Evolutionary conservation across 2,888 invertebrate genomes (phyloP).

Genomic region (Torymus auratus): DNA sequence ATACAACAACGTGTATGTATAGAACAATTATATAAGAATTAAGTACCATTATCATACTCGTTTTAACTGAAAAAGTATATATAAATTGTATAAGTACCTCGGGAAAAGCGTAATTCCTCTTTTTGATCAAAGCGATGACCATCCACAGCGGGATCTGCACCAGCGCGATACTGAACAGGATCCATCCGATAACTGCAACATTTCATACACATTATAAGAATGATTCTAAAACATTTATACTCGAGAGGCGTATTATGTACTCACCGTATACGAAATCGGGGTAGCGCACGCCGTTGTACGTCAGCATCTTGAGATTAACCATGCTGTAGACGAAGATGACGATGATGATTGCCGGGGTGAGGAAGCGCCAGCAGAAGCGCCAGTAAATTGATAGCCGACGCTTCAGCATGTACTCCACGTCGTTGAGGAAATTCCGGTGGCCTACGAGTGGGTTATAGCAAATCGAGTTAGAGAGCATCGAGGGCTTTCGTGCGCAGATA

Average conservation of each 20-base stretch:
- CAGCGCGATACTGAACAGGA: constrained; percentile 77
- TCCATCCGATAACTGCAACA: constrained; percentile 78
- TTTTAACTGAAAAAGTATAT: too few relatives aligned
- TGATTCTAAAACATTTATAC: too few relatives aligned
- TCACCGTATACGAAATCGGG: constrained; percentile 81
- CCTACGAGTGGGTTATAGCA: constrained; percentile 75
- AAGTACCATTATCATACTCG: too few relatives aligned
- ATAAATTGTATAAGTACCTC: constrained; percentile 62
- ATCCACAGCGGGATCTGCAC: constrained; percentile 78
- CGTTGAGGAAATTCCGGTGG: constrained; percentile 82
- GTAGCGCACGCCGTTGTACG: constrained; percentile 81
- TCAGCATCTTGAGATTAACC: constrained; percentile 80
- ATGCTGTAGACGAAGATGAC: constrained; percentile 86
- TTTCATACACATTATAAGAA: not conserved
- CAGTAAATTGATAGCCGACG: constrained; percentile 85
- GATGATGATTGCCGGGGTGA: constrained; percentile 85
- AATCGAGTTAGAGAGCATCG: too few relatives aligned
- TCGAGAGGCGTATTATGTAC: constrained; percentile 54
- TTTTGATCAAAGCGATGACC: constrained; percentile 67
- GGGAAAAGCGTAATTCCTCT: constrained; percentile 63
- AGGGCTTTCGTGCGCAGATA: too few relatives aligned
- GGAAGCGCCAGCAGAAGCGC: constrained; percentile 88
- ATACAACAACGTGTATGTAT: too few relatives aligned
- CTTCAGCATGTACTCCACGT: constrained; percentile 89
- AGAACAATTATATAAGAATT: too few relatives aligned